Evolutionary conservation across 2,113 vertebrate genomes (phyloP).

Genomic region (Taurulus bubalis): DNA sequence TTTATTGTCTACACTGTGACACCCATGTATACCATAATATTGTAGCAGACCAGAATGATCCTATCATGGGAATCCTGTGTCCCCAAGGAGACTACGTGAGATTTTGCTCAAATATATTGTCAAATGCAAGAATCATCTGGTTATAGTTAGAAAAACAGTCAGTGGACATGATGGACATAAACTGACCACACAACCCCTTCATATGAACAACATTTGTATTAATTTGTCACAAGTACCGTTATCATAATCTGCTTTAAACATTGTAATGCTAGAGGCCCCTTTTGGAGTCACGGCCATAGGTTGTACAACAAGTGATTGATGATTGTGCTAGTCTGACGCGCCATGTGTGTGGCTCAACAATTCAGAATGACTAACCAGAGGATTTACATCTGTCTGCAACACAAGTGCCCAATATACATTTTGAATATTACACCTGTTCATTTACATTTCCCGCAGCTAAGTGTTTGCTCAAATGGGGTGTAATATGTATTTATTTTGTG

Average conservation of each 20-base stretch:
- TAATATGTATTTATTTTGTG: not conserved
- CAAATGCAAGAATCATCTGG: not conserved
- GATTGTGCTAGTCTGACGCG: not conserved
- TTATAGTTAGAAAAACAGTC: not conserved
- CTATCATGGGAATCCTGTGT: not conserved
- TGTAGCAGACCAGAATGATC: not conserved
- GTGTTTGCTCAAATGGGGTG: not conserved
- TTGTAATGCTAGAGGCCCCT: not conserved
- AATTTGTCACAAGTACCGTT: too few species aligned
- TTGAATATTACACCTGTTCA: slow-evolving; percentile 1
- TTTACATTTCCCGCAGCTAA: not conserved
- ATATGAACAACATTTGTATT: not conserved
- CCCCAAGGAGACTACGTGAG: not conserved
- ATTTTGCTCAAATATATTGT: not conserved
- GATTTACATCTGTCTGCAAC: slow-evolving; percentile 20
- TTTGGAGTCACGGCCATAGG: not conserved
- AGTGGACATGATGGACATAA: too few species aligned
- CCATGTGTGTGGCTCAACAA: not conserved
- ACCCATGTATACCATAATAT: not conserved
- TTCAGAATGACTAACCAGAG: not conserved
- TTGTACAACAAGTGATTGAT: not conserved
- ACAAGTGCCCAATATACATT: not conserved
- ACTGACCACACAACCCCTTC: not conserved
- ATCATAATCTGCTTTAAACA: not conserved
- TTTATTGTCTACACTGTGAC: not conserved